Percentiles rank a stretch among this genome's conserved stretches.
phyloP scores from a whole-genome alignment of 2,888 invertebrate species.

The Rhagium mordax region DNA sequence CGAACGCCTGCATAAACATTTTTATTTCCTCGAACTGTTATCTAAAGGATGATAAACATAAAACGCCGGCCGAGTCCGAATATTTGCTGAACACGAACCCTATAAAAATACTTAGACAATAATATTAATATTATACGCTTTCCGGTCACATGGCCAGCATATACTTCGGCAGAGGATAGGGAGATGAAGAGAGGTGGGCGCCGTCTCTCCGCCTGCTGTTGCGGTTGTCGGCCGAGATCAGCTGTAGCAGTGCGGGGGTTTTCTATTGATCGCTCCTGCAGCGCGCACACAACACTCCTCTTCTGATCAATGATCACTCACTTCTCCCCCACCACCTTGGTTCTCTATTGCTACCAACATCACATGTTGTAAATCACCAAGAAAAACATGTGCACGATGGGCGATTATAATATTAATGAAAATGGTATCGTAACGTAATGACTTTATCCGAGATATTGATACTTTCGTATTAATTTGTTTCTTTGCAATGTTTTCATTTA shows the following conservation, averaged over 20 bases:
- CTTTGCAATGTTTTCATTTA: no score
- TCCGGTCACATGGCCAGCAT: conserved; percentile 18
- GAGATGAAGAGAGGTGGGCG: conserved; percentile 55
- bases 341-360: conserved; percentile 33
- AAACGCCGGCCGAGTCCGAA: neutral
- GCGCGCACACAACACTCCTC: conserved; percentile 55
- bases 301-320: conserved; percentile 66
- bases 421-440: neutral
- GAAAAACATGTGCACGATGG: conserved; percentile 18
- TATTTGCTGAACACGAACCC: neutral
- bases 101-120: conserved; percentile 6
- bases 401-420: conserved; percentile 19
- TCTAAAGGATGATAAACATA: neutral
- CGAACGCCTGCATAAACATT: neutral
- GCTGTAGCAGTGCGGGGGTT: conserved; percentile 69
- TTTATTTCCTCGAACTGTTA: neutral
- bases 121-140: conserved; percentile 21
- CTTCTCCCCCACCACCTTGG: conserved; percentile 56
- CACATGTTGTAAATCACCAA: conserved; percentile 28
- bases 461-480: no score
- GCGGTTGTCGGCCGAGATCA: conserved; percentile 66
- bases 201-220: conserved; percentile 55
- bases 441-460: neutral
- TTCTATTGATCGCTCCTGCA: conserved; percentile 63
- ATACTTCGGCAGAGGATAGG: conserved; percentile 14